Evolutionary conservation across 1,140 invertebrate species (phyloP), one percentile per base, ranked within the genome.

Genomic region (Psilanteris sp.): DNA sequence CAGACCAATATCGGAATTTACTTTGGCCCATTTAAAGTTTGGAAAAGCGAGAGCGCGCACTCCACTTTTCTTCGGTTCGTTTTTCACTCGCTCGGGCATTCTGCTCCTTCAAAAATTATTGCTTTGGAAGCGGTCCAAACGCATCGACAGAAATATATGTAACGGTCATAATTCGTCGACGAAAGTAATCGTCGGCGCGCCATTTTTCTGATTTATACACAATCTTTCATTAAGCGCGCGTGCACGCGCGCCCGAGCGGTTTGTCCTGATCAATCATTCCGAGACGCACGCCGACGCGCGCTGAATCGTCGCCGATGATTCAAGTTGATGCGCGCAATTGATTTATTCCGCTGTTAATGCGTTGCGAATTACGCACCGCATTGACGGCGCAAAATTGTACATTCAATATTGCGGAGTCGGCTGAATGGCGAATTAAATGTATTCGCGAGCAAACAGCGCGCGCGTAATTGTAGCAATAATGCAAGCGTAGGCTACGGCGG

Each of bases 1-100:
- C 39, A 9, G 6, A 10, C 41, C 52, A 31, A 68, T 68, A 57
- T 68, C 18, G 50, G 50, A 57, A 57, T 68, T 68, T 68, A 57
- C 64, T 68, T 57, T 50, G 64, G 43, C 43, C 50, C 52, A 50
- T 68, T 68, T 57, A 57, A 68, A 68, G 32, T 68, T 67, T 31
- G 20, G 22, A 55, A 67, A 67, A 32, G 27, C 37, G 9, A 31
- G 62, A 2, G 50, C 31, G 46, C 50, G 62, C 31, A 16, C 31
- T 31, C 39, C 20, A 20, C 37, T 32, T 41, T 50, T 50, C 26
- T 68, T 57, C 8, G 32, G 10, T 27, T 48, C 27, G 11, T 57
- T 48, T 68, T 68, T 57, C 20, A 27, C 29, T 55, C 39, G 31
- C 10, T 46, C 39, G 48, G 50, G 22, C 50, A 55, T 54, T 54